Conservation (phyloP, 2,888 invertebrate genomes). For the Nebria salina region DNA sequence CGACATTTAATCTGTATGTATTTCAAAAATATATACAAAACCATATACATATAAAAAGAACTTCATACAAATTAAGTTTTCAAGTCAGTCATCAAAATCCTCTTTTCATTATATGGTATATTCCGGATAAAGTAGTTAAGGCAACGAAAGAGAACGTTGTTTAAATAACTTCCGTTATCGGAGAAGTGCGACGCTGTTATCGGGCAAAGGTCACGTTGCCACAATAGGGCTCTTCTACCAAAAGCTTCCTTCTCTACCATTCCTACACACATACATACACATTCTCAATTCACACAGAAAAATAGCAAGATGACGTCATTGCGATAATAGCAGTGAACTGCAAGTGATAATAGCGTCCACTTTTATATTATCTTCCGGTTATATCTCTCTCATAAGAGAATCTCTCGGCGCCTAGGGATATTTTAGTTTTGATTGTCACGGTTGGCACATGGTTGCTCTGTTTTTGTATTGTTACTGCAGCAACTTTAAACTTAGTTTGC, state of each 20-base stretch:
- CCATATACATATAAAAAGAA: too few relatives aligned
- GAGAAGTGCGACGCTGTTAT: conserved; percentile 11
- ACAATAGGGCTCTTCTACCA: neutral
- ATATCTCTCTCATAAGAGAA: neutral
- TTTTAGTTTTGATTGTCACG: conserved; percentile 14
- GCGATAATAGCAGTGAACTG: neutral
- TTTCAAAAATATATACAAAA: too few relatives aligned
- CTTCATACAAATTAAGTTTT: neutral
- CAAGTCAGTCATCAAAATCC: neutral
- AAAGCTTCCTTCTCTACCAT: neutral
- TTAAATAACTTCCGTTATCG: conserved; percentile 29
- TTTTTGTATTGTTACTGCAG: neutral
- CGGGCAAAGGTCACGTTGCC: neutral
- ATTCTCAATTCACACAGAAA: neutral
- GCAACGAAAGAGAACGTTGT: conserved; percentile 4
- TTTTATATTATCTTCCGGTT: conserved; percentile 6
- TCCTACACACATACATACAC: too few relatives aligned
- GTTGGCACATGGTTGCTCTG: neutral
- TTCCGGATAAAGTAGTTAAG: neutral
- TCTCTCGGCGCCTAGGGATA: neutral
- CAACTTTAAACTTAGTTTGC: conserved; percentile 5
- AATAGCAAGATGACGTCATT: conserved; percentile 2
- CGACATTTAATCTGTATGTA: too few relatives aligned
- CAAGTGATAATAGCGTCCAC: conserved; percentile 21
- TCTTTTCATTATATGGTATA: neutral